phyloP scores from a whole-genome alignment of 2,113 vertebrate species.

The Actenoides hombroni region DNA sequence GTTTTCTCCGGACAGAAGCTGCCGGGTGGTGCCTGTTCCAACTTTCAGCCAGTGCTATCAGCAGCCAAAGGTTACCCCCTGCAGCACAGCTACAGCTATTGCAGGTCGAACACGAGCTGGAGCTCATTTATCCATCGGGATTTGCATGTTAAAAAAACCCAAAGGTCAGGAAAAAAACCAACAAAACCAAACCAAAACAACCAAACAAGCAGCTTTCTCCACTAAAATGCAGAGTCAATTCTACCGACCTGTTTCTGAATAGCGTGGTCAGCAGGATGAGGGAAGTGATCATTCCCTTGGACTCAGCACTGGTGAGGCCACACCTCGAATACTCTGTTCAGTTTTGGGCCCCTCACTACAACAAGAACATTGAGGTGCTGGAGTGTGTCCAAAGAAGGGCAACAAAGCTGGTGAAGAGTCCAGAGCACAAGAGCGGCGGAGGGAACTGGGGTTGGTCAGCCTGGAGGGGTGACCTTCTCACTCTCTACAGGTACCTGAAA shows the following conservation, averaged over 20 bases:
- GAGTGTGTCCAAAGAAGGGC: background rate
- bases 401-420: background rate
- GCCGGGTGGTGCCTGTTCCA: background rate
- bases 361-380: background rate
- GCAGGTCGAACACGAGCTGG: background rate
- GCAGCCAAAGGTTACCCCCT: slow-evolving; percentile 64
- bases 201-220: background rate
- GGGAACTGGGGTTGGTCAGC: background rate
- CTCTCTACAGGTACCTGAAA: background rate
- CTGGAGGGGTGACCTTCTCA: background rate
- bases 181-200: background rate
- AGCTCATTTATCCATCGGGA: background rate
- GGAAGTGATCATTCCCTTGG: background rate
- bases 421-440: background rate
- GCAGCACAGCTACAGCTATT: slow-evolving; percentile 45
- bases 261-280: background rate
- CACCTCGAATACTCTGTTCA: rapidly evolving
- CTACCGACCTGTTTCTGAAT: background rate
- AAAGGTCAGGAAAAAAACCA: background rate
- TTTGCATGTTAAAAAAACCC: background rate
- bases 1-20: background rate
- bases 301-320: background rate
- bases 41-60: background rate
- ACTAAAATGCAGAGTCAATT: background rate
- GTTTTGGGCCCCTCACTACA: background rate